Evolutionary conservation across 2,797 vertebrate species (phyloP).

Genomic region (Loriculus beryllinus): DNA sequence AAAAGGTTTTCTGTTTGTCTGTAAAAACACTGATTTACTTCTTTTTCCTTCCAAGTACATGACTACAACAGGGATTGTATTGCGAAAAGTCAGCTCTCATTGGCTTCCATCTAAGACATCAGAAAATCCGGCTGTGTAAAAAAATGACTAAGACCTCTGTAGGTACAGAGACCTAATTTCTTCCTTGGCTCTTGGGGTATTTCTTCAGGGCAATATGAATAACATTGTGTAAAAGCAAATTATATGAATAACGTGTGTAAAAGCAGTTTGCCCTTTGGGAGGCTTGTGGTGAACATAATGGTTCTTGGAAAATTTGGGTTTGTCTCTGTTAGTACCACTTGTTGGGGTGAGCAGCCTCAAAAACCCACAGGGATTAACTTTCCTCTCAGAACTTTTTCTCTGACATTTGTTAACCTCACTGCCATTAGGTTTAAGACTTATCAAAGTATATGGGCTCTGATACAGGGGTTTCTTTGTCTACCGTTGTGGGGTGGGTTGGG

Average conservation of each 20-base stretch:
- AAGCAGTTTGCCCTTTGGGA: neutral
- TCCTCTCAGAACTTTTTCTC: neutral
- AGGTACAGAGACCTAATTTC: neutral
- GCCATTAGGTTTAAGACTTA: neutral
- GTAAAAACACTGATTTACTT: neutral
- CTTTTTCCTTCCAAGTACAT: neutral
- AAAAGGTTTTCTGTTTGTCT: neutral
- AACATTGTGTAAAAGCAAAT: neutral
- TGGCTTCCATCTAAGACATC: neutral
- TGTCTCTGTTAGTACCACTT: rapidly evolving
- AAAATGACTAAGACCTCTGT: neutral
- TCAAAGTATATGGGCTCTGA: neutral
- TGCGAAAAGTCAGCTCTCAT: neutral
- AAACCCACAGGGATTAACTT: neutral
- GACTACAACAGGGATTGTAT: neutral
- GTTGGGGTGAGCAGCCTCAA: neutral
- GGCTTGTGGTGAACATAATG: neutral
- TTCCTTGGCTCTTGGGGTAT: neutral
- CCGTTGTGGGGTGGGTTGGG: neutral
- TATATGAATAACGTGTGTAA: too few relatives aligned
- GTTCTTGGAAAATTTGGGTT: neutral
- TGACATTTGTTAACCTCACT: neutral
- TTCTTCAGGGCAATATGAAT: neutral
- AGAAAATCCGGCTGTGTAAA: neutral
- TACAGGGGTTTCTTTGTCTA: neutral